Evolutionary conservation across 1,140 invertebrate genomes (phyloP).

Genomic region (fruit fly (Drosophila melanogaster)): Release_6_plus_ISO1_MT NC_004354.4:5254001-5254500

Average conservation of each 20-base stretch:
- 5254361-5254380: neutral
- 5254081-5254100: conserved; percentile 38
- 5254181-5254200: conserved; percentile 31
- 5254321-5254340: conserved; percentile 42
- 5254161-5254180: conserved; percentile 18
- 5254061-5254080: conserved; percentile 43
- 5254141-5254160: conserved; percentile 13
- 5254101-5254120: conserved; percentile 20
- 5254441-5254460: conserved; percentile 66
- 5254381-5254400: neutral
- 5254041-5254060: conserved; percentile 43
- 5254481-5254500: conserved; percentile 50
- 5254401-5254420: conserved; percentile 24
- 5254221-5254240: conserved; percentile 38
- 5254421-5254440: conserved; percentile 66
- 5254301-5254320: conserved; percentile 28
- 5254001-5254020: conserved; percentile 67
- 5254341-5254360: conserved; percentile 7
- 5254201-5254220: conserved; percentile 50
- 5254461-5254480: conserved; percentile 70
- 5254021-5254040: conserved; percentile 81
- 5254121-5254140: conserved; percentile 29
- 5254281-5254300: conserved; percentile 25
- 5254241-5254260: conserved; percentile 30
- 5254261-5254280: conserved; percentile 31